Base-by-base conservation (phyloP, 1,140 invertebrate species). In the Leptoteleia sp. region DNA sequence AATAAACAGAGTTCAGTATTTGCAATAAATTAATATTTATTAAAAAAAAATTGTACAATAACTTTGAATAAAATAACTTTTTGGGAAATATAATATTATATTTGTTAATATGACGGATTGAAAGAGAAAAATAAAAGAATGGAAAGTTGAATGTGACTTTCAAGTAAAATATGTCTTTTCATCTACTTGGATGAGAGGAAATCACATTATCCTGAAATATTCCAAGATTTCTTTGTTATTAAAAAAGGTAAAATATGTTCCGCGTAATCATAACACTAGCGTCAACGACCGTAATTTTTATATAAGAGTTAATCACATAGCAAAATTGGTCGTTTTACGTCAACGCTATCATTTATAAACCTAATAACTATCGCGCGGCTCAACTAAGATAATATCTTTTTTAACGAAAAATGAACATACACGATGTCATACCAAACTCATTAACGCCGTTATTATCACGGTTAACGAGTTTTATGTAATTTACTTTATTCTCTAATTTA, bases 381-480 rank as follows among this genome's bases (percentile, higher is more conserved):
- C 8, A 31, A 48, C 54, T 62, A 62, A 62, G 55, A 54, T 76
- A 76, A 45, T 47, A 68, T 76, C 64, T 48, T 76, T 76, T 76
- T 76, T 68, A 54, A 40, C 48, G 27, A 65, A 65, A 77, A 71
- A 65, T 61, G 52, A 50, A 71, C 35, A 37, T n/a, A 47, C 13
- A 55, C 57, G 11, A 47, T 72, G 45, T 67, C 54, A 67, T 64
- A 31, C 31, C 25, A 47, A 61, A 45, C 67, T 78, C 67, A 65
- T 77, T 77, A 77, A 65, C 67, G 11, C 13, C 2, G 52, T 67
- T 68, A 72, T 72, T 67, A 67, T 61, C 29, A 22, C 25, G 25
- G 35, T 52, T 71, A 72, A 72, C 47, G 76, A 78, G 67, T 78
- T 78, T 78, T 47, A 19, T 61, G 50, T 54, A 61, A 71, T 78